Percentiles rank a stretch among this genome's conserved stretches.
phyloP scores from a whole-genome alignment of 2,113 vertebrate genomes.

The Psilopogon haemacephalus region DNA sequence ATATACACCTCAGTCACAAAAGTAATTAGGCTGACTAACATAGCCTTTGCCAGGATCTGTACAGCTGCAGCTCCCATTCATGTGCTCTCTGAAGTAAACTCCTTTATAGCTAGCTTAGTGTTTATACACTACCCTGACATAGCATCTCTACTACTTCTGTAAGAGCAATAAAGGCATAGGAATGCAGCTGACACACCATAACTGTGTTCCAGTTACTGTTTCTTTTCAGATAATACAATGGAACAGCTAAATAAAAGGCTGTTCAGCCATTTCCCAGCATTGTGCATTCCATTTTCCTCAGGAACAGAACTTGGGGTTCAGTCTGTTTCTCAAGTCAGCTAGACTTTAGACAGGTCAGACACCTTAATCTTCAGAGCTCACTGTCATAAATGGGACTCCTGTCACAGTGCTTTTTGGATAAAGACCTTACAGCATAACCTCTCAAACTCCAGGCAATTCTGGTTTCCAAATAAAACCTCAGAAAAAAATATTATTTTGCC shows the following conservation, averaged over 20 bases:
- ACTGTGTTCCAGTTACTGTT: not conserved
- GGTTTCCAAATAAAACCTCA: slow-evolving; percentile 24
- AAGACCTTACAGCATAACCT: not conserved
- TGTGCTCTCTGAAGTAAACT: not conserved
- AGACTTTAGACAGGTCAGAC: not conserved
- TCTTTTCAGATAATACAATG: not conserved
- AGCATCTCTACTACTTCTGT: not conserved
- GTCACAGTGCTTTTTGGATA: not conserved
- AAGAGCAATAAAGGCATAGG: not conserved
- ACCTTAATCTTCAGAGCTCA: not conserved
- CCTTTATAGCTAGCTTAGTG: not conserved
- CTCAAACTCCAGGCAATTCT: not conserved
- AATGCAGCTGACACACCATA: not conserved
- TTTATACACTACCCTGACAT: not conserved
- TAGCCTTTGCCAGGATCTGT: not conserved
- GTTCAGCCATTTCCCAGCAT: not conserved
- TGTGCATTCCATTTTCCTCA: not conserved
- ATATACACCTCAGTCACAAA: not conserved
- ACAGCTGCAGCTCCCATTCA: not conserved
- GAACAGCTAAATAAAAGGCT: not conserved
- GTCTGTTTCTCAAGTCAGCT: not conserved
- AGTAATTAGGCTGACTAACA: not conserved
- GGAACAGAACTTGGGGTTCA: not conserved
- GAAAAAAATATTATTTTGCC: not conserved
- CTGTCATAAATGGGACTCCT: not conserved